Evolutionary conservation across 2,113 vertebrate genomes (phyloP).

Genomic region (Sander lucioperca): DNA sequence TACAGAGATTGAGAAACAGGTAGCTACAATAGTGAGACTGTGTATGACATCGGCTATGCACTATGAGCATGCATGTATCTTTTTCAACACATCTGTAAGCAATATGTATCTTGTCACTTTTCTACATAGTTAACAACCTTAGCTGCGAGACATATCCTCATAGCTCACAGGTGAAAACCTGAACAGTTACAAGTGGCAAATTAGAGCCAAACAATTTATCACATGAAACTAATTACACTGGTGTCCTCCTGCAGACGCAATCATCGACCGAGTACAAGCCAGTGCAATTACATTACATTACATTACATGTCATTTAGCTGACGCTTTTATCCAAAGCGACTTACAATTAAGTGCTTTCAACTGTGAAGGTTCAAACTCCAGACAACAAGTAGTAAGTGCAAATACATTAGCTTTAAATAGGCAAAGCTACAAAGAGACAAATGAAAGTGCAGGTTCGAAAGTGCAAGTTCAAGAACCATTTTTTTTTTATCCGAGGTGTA

Average conservation of each 20-base stretch:
- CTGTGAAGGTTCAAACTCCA: too few species aligned
- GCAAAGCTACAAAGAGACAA: too few species aligned
- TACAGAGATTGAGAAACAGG: neutral
- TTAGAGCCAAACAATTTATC: conserved; percentile 13
- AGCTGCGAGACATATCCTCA: neutral
- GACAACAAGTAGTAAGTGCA: too few species aligned
- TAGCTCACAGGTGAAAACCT: conserved; percentile 3
- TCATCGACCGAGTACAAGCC: neutral
- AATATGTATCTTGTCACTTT: neutral
- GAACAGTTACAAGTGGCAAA: conserved; percentile 6
- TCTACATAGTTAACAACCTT: conserved; percentile 3
- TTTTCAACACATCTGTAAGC: conserved; percentile 3
- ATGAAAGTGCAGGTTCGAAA: too few species aligned
- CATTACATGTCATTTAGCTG: too few species aligned
- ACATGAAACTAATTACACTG: conserved; percentile 20
- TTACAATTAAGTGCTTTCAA: too few species aligned
- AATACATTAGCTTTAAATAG: too few species aligned
- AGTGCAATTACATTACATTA: too few species aligned
- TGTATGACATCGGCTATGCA: neutral
- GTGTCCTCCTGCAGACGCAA: neutral
- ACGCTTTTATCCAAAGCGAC: too few species aligned
- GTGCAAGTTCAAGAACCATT: too few species aligned
- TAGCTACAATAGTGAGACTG: neutral
- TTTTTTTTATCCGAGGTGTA: too few species aligned
- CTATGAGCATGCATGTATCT: neutral